phyloP scores from a whole-genome alignment of 2,113 vertebrate genomes.

The Laterallus jamaicensis region DNA sequence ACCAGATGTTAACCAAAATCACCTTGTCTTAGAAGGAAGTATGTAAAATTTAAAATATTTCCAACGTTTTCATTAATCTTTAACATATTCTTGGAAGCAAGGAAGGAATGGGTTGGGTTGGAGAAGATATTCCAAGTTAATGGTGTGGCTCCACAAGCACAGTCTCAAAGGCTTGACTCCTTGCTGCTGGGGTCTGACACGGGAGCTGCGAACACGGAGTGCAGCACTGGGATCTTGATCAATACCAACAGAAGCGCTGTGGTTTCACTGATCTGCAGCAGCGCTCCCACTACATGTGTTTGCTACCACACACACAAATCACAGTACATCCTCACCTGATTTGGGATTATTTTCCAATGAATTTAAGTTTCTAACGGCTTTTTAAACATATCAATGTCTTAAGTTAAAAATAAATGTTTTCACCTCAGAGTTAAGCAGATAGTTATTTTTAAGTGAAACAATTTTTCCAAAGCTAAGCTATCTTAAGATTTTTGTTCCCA shows the following conservation, averaged over 20 bases:
- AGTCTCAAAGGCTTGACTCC: neutral
- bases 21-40: neutral
- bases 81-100: neutral
- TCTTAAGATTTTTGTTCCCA: neutral
- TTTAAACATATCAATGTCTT: neutral
- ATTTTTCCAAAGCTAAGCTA: no score
- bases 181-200: neutral
- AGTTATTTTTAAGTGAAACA: no score
- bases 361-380: neutral
- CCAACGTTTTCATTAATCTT: neutral
- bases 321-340: neutral
- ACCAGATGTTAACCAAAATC: neutral
- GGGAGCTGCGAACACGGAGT: neutral
- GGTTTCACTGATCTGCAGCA: neutral
- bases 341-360: neutral
- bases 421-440: neutral
- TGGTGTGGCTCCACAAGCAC: neutral
- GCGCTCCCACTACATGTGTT: neutral
- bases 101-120: neutral
- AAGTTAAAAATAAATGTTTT: neutral
- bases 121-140: neutral
- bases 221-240: accelerated
- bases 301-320: neutral
- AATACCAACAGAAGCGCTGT: accelerated
- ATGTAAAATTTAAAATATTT: neutral